These are phyloP conservation scores for Drosophila leonis DNA, from an alignment of 2,888 invertebrate species.

Conservation along the genomic window DNA sequence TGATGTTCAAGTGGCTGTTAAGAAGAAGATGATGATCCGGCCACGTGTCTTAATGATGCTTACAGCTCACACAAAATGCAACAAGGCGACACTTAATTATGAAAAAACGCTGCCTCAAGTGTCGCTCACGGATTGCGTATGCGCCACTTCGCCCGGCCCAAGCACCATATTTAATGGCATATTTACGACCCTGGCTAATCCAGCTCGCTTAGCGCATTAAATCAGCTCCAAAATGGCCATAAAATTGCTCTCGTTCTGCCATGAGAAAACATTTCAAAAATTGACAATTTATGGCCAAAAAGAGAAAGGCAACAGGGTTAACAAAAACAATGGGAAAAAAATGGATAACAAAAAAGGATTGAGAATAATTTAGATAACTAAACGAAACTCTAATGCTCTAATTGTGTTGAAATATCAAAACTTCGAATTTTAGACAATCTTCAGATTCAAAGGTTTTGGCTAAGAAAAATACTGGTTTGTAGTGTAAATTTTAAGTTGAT, in stretches of 20 bases:
- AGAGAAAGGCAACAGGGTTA: background rate
- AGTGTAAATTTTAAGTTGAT: too few relatives aligned
- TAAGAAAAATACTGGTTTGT: too few relatives aligned
- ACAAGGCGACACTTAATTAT: slow-evolving; percentile 73
- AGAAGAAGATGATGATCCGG: slow-evolving; percentile 57
- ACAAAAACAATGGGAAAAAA: background rate
- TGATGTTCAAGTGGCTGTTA: slow-evolving; percentile 78
- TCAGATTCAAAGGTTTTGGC: too few relatives aligned
- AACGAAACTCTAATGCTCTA: slow-evolving; percentile 1
- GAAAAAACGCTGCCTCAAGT: slow-evolving; percentile 67
- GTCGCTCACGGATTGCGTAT: slow-evolving; percentile 38
- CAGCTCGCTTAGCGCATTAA: slow-evolving; percentile 73
- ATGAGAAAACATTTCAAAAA: slow-evolving; percentile 70
- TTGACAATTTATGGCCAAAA: slow-evolving; percentile 70
- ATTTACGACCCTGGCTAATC: slow-evolving; percentile 71
- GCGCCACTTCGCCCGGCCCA: slow-evolving; percentile 26
- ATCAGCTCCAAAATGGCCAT: slow-evolving; percentile 75
- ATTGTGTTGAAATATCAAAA: background rate
- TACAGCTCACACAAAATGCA: slow-evolving; percentile 43
- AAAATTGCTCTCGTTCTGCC: slow-evolving; percentile 61
- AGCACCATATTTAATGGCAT: slow-evolving; percentile 40
- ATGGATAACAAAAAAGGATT: background rate
- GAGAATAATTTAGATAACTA: background rate
- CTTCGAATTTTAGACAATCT: too few relatives aligned
- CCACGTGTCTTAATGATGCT: slow-evolving; percentile 79